Evolutionary conservation across 2,888 invertebrate species (phyloP).

Genomic region (Scrobipalpa costella): DNA sequence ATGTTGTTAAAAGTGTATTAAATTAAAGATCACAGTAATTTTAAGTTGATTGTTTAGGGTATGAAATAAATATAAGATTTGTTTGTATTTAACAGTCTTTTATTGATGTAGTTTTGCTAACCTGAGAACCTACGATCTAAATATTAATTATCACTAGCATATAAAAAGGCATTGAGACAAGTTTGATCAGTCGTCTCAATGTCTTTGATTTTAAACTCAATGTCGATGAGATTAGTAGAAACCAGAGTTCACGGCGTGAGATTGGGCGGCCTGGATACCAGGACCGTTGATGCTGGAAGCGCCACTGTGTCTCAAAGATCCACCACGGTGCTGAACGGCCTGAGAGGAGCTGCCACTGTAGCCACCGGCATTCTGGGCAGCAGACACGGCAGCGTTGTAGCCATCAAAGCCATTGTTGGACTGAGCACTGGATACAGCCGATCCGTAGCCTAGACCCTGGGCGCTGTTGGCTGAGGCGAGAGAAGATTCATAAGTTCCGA

Average conservation of each 20-base stretch:
- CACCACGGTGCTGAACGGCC: slow-evolving; percentile 52
- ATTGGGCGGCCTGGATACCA: slow-evolving; percentile 60
- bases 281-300: slow-evolving; percentile 62
- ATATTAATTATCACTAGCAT: slow-evolving; percentile 22
- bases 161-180: slow-evolving; percentile 62
- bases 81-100: slow-evolving; percentile 41
- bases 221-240: slow-evolving; percentile 51
- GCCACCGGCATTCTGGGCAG: slow-evolving; percentile 53
- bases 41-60: neutral
- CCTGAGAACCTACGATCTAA: slow-evolving; percentile 26
- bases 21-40: neutral
- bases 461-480: slow-evolving; percentile 40
- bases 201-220: slow-evolving; percentile 40
- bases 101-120: slow-evolving; percentile 40
- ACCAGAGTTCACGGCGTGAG: slow-evolving; percentile 61
- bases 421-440: slow-evolving; percentile 51
- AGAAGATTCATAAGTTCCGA: slow-evolving; percentile 41
- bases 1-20: slow-evolving; percentile 22
- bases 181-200: slow-evolving; percentile 61
- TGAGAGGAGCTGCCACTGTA: slow-evolving; percentile 60
- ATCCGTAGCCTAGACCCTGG: slow-evolving; percentile 43
- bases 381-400: slow-evolving; percentile 52
- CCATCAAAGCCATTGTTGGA: slow-evolving; percentile 43
- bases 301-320: slow-evolving; percentile 51
- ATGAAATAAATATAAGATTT: slow-evolving; percentile 29